Base-by-base conservation (phyloP, 2,888 invertebrate genomes). In the Globia sparganii region DNA sequence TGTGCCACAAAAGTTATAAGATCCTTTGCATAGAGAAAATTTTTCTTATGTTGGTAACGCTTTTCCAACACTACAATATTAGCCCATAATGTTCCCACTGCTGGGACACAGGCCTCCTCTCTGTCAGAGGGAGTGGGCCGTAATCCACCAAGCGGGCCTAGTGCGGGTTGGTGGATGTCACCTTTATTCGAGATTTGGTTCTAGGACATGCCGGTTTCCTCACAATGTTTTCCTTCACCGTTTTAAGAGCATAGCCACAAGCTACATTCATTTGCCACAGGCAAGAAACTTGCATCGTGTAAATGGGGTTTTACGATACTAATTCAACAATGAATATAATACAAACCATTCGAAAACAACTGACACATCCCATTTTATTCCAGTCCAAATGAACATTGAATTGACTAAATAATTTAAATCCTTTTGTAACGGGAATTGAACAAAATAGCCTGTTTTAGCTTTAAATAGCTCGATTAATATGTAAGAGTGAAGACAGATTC, bases 401-500 rank as follows among this genome's bases (percentile, higher is more conserved):
- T 58, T 40, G 58, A 56, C 73, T 83, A 21, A 83, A 83, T 78
- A 58, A 83, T 83, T 75, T 49, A 72, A 70, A 68, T 53, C 43
- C 37, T 31, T 73, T 59, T 68, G 65, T 73, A 75, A 43, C 34
- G 59, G 66, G 37, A n/a, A 73, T 75, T 37, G 28, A 77, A 73
- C 58, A 62, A 67, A 75, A 75, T 72, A 67, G 71, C 43, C 64
- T 68, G 72, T 75, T 83, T 73, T 78, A 72, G 76, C 74, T 81
- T 76, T 77, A 80, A 86, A 75, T 75, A 79, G 74, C 49, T 64
- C 68, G 58, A 86, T 86, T 77, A 83, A 87, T 86, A 79, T 79
- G 83, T 86, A 79, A 66, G 15, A 62, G 77, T 65, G 65, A 79
- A 86, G 88, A 86, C 86, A 87, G 80, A 64, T 83, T 86, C 80